A percentile compares a stretch with the other conserved stretches of the same genome.
Evolutionary conservation across 1,140 invertebrate species (phyloP).

Genomic region (Dendrolimus kikuchii): DNA sequence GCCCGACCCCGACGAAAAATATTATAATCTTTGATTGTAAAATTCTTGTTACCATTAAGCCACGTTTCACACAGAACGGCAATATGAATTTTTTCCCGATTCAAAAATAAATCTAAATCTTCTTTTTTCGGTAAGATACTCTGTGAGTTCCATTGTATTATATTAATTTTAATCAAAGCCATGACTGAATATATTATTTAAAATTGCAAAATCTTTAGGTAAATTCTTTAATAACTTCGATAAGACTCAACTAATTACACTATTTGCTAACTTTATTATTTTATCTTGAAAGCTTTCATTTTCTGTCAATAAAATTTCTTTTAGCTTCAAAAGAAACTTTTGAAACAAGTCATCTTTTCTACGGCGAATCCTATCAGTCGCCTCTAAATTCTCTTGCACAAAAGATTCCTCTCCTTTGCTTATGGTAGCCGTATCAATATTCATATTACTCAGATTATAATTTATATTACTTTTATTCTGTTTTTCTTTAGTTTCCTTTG

Average conservation of each 20-base stretch:
- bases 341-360: too few species aligned
- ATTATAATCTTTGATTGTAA: constrained; percentile 9
- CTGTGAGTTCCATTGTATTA: constrained; percentile 18
- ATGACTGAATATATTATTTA: constrained; percentile 1
- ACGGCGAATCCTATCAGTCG: too few species aligned
- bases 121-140: constrained; percentile 10
- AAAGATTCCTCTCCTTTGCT: too few species aligned
- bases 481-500: too few species aligned
- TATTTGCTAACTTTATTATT: not conserved
- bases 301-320: not conserved
- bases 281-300: not conserved
- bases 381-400: too few species aligned
- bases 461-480: too few species aligned
- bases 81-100: constrained; percentile 13
- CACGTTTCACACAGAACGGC: constrained; percentile 15
- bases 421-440: too few species aligned
- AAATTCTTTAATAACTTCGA: constrained; percentile 3
- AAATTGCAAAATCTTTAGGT: not conserved
- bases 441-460: too few species aligned
- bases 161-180: constrained; percentile 8
- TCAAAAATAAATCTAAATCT: constrained; percentile 5
- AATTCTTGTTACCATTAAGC: constrained; percentile 5
- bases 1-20: constrained; percentile 6
- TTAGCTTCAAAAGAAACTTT: not conserved
- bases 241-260: not conserved